Evolutionary conservation across 2,888 invertebrate genomes (phyloP).

Genomic region (Idaea biselata): DNA sequence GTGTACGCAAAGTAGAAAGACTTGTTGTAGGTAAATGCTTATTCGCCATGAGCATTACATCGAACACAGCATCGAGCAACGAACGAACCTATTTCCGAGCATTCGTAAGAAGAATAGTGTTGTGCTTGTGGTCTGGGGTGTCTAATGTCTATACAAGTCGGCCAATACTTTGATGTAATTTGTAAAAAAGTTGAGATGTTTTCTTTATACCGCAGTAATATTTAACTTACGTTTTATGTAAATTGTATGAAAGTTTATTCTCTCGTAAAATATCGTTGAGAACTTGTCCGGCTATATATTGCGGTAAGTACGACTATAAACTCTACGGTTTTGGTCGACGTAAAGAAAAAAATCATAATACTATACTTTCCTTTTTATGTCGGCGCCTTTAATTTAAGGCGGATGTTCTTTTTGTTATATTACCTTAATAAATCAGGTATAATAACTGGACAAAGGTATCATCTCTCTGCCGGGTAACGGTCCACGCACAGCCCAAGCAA

Average conservation of each 20-base stretch:
- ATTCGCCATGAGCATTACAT: no score
- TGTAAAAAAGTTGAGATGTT: neutral
- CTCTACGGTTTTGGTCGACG: neutral
- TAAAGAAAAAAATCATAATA: neutral
- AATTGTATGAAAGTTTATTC: neutral
- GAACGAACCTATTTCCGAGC: no score
- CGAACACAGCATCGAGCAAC: no score
- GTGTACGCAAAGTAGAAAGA: no score
- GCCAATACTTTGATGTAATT: no score
- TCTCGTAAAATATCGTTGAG: slow-evolving; percentile 1
- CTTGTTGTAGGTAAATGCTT: no score
- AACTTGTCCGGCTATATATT: neutral
- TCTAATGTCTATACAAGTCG: no score
- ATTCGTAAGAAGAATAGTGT: no score
- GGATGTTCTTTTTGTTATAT: neutral
- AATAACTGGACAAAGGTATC: neutral
- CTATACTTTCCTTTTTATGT: neutral
- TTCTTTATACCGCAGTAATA: neutral
- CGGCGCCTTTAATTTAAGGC: neutral
- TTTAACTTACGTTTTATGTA: neutral
- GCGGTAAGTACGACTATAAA: neutral
- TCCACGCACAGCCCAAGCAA: neutral
- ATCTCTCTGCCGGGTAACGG: neutral
- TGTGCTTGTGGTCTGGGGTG: no score
- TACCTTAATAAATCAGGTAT: neutral